A percentile compares a stretch with the other conserved stretches of the same genome.
Evolutionary conservation across 2,888 invertebrate genomes (phyloP).

Genomic region (Ennomos fuscantarius): DNA sequence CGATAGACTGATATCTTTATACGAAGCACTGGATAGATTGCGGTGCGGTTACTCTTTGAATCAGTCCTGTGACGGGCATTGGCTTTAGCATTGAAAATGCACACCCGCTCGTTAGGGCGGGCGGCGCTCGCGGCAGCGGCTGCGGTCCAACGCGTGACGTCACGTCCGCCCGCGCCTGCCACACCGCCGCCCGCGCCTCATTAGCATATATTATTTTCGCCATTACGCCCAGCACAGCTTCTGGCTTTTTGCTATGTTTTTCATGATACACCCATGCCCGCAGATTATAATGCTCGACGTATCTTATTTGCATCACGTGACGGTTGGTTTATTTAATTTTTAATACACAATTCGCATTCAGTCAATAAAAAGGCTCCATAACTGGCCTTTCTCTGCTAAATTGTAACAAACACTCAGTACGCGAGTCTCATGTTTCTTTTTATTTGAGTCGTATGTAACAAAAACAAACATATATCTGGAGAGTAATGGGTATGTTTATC

Average conservation of each 20-base stretch:
- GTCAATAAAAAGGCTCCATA: constrained; percentile 16
- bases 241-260: constrained; percentile 73
- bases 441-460: constrained; percentile 33
- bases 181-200: constrained; percentile 52
- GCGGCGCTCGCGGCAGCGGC: constrained; percentile 61
- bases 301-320: constrained; percentile 49
- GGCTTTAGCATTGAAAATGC: constrained; percentile 73
- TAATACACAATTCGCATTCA: constrained; percentile 29
- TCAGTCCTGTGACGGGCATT: constrained; percentile 44
- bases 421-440: constrained; percentile 30
- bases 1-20: background rate
- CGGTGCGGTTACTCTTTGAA: constrained; percentile 42
- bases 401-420: constrained; percentile 27
- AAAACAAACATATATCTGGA: constrained; percentile 38
- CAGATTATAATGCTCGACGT: constrained; percentile 49
- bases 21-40: constrained; percentile 11
- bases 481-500: constrained; percentile 41
- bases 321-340: constrained; percentile 39
- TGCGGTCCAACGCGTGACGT: constrained; percentile 81
- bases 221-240: constrained; percentile 73
- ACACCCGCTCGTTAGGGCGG: constrained; percentile 74
- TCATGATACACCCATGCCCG: constrained; percentile 62
- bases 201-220: constrained; percentile 84
- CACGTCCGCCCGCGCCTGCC: constrained; percentile 73
- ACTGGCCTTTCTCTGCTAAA: constrained; percentile 7